Evolutionary conservation across 2,888 invertebrate genomes (phyloP), one percentile per base, ranked within the genome.

Genomic region (Lumbricus terrestris): DNA sequence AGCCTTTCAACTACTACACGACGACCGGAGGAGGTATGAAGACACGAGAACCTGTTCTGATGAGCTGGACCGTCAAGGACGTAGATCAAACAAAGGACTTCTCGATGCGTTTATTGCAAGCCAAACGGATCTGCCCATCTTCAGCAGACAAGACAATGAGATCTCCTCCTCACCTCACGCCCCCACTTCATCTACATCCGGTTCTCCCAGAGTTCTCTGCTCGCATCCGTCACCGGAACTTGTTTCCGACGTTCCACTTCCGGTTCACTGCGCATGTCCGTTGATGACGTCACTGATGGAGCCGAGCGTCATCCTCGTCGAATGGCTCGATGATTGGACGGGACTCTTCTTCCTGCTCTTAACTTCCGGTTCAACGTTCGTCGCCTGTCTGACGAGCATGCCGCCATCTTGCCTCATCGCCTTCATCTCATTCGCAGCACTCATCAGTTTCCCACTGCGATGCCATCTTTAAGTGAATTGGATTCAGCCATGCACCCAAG

Each of bases 341-440:
- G 85, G 85, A 35, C 85, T 37, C 35, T 85, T 85, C 85, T 85
- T 35, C 85, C 35, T 85, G 85, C 35, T 37, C 35, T 37, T 85
- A 20, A 37, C 85, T 34, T 85, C 34, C 85, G 85, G 85, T 35
- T 85, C 85, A 37, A 85, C 85, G 85, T 85, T 85, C 85, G 18
- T 85, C 85, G 85, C 85, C 85, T 85, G 85, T 34, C 37, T 34
- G 35, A 85, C 85, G 20, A 23, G 85, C 85, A 37, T 37, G 35
- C 35, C 34, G 35, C 85, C 85, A 34, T 34, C 85, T 37, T 85
- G 85, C 85, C 85, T 85, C 5, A 18, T 85, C 85, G 85, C 35
- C 6, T 85, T 85, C 85, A 37, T 85, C n/a, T 85, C 85, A 18
- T 34, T 85, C 35, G 85, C 85, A 8, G 16, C 85, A 4, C 18